A percentile compares a stretch with the other conserved stretches of the same genome.
Conservation (phyloP, 1,140 invertebrate genomes). For the Halictus rubicundus region DNA sequence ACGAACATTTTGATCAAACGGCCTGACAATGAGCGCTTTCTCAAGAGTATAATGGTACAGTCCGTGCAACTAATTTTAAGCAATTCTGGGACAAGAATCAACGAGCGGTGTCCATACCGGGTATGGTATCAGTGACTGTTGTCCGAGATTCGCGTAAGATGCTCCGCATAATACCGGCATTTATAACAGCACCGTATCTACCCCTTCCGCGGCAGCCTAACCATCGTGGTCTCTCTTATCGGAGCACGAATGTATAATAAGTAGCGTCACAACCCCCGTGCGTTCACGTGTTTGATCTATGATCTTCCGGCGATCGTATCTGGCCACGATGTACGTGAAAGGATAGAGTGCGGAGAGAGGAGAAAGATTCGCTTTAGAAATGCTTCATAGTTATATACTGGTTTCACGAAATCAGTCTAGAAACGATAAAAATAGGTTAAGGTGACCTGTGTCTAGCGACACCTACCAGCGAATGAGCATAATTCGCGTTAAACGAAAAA, state of each 20-base stretch:
- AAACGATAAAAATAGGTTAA: too few species aligned
- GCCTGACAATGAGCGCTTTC: neutral
- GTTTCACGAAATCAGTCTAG: neutral
- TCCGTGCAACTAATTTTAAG: neutral
- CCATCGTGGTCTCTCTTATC: conserved; percentile 74
- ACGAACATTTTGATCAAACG: neutral
- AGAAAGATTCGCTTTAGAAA: conserved; percentile 41
- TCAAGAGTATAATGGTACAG: neutral
- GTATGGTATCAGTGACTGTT: conserved; percentile 46
- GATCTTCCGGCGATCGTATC: conserved; percentile 77
- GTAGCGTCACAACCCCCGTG: conserved; percentile 71
- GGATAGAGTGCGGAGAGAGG: neutral
- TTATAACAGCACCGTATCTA: conserved; percentile 80
- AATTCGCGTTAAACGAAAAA: too few species aligned
- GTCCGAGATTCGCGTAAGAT: conserved; percentile 72
- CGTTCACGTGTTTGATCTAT: conserved; percentile 79
- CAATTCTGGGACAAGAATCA: conserved; percentile 30
- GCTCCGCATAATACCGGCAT: conserved; percentile 79
- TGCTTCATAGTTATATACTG: conserved; percentile 5
- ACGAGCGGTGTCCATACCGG: conserved; percentile 46
- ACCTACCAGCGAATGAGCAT: too few species aligned
- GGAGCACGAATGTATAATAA: conserved; percentile 79
- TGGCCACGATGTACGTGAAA: conserved; percentile 35
- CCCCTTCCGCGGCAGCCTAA: conserved; percentile 74
- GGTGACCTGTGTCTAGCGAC: too few species aligned